Conservation (phyloP, 2,888 invertebrate genomes). For the Drosophila prolongata region DNA sequence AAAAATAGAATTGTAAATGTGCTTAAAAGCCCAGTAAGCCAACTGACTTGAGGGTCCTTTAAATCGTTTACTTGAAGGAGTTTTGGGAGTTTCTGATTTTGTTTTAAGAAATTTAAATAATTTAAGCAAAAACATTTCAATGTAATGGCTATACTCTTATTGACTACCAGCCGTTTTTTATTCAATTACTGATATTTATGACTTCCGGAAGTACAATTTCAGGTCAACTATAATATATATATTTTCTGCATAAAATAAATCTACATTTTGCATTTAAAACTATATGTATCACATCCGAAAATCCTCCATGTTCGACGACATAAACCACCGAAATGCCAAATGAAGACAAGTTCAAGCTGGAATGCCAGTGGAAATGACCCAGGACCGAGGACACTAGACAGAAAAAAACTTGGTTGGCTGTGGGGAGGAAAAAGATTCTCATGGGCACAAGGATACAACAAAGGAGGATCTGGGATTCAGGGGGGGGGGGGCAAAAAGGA, state of each 20-base stretch:
- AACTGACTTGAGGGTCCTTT: background rate
- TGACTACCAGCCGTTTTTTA: too few species aligned
- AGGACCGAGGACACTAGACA: conserved; percentile 38
- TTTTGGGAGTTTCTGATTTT: background rate
- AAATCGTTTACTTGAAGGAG: background rate
- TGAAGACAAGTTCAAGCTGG: conserved; percentile 36
- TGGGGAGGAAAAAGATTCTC: conserved; percentile 39
- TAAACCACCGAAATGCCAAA: conserved; percentile 19
- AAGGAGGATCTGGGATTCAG: conserved; percentile 38
- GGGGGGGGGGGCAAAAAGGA: background rate
- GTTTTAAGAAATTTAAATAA: conserved; percentile 2
- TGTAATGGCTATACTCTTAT: too few species aligned
- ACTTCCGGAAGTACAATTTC: background rate
- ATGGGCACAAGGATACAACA: conserved; percentile 41
- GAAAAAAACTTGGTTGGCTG: conserved; percentile 10
- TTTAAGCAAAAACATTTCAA: background rate
- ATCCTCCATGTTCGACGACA: background rate
- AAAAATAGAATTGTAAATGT: conserved; percentile 16
- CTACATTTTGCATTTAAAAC: background rate
- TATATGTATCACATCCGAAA: background rate
- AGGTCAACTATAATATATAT: background rate
- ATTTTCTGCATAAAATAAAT: conserved; percentile 3
- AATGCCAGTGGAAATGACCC: conserved; percentile 62
- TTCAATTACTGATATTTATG: background rate
- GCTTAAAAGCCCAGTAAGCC: background rate